Base-by-base conservation (phyloP, 2,797 vertebrate species). In the Mormyrus hasselquistii region DNA sequence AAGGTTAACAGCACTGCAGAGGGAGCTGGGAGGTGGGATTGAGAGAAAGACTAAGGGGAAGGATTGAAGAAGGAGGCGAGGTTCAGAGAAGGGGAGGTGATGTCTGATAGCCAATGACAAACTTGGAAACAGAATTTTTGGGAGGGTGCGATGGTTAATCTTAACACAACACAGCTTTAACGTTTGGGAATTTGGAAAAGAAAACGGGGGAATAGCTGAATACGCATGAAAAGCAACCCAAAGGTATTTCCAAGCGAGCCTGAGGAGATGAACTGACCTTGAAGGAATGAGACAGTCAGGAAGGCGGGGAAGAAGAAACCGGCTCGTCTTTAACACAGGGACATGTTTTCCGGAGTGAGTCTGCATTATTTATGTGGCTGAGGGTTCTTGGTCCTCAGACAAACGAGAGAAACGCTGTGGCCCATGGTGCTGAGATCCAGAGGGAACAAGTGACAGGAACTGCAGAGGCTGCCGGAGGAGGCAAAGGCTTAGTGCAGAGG, bases 161-260 rank as follows among this genome's bases (percentile, higher is more conserved):
- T 69, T 89, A 86, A 89, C 83, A 89, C 29, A 89, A 89, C 88
- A 89, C 44, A 25, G 47, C 83, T 86, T 59, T 57, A 85, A 84
- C 38, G 12, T 87, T 59, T 65, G 38, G 57, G 55, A 87, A 47
- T 52, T 84, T 84, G 16, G 55, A 49, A 87, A 69, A 8, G 53
- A 41, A 85, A 85, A 19, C 19, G 4, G n/a, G 44, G 76, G 55
- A 25, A 65, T 50, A 59, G 82, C 34, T 34, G 59, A 89, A 38
- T 12, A 2, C 4, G 12, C 25, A 83, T 50, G 82, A 38, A 50
- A 34, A 62, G 6, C 53, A 83, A 84, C 82, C 4, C 44, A 34
- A 38, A 14, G 47, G 62, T 69, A 19, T 76, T 34, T 86, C 44
- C 57, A 65, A 59, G 85, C 12, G 8, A 50, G 29, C 7, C 9